A percentile compares a stretch with the other conserved stretches of the same genome.
phyloP scores from a whole-genome alignment of 1,140 invertebrate genomes.

The Ridgeia piscesae region DNA sequence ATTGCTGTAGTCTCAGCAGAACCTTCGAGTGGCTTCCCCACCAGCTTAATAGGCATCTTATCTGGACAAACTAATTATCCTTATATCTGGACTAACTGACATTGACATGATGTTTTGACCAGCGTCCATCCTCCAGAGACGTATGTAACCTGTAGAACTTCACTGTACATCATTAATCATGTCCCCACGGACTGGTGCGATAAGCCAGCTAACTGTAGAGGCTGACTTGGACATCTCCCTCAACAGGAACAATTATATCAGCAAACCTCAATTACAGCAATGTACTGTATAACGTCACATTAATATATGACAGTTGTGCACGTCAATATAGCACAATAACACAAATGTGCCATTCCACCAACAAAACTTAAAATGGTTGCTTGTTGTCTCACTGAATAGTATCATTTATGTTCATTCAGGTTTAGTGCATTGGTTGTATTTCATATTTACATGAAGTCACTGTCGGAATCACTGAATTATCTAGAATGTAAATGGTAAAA shows the following conservation, averaged over 20 bases:
- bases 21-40: background rate
- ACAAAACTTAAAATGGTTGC: too few relatives aligned
- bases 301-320: too few relatives aligned
- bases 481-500: too few relatives aligned
- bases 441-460: too few relatives aligned
- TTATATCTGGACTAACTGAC: background rate
- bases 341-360: too few relatives aligned
- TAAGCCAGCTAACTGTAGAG: background rate
- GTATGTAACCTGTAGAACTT: background rate
- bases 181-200: background rate
- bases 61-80: background rate
- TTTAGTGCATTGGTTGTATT: too few relatives aligned
- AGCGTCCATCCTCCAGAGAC: background rate
- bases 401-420: too few relatives aligned
- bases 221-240: background rate
- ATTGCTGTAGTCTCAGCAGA: background rate
- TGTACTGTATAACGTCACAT: too few relatives aligned
- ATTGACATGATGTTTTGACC: background rate
- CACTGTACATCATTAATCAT: background rate
- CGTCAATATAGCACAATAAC: too few relatives aligned
- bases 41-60: background rate
- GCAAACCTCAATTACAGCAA: background rate
- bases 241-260: background rate
- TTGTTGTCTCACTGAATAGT: too few relatives aligned
- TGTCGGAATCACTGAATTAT: too few relatives aligned